Evolutionary conservation across 2,888 invertebrate species (phyloP), one percentile per base, ranked within the genome.

Genomic region (Fragum whitleyi): DNA sequence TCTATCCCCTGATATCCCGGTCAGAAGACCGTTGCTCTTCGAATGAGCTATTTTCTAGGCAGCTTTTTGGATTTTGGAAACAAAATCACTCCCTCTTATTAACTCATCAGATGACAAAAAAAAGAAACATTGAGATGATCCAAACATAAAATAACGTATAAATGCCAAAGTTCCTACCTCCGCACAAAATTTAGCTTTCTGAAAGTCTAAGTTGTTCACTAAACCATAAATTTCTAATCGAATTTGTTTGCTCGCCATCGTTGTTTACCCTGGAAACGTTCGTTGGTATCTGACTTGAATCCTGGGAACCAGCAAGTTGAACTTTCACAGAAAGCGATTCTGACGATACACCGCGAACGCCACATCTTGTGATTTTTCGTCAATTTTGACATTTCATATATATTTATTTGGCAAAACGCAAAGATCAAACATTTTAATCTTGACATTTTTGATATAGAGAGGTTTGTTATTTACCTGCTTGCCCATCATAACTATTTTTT

Each of bases 111-210:
- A n/a, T n/a, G n/a, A n/a, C n/a, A n/a, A n/a, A n/a, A n/a, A n/a
- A n/a, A n/a, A n/a, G n/a, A n/a, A n/a, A n/a, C n/a, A n/a, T n/a
- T n/a, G n/a, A n/a, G n/a, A n/a, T n/a, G n/a, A n/a, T n/a, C n/a
- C n/a, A n/a, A n/a, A n/a, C n/a, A n/a, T n/a, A n/a, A n/a, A n/a
- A n/a, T n/a, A n/a, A n/a, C n/a, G n/a, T n/a, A n/a, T n/a, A n/a
- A n/a, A n/a, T n/a, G n/a, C n/a, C n/a, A n/a, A n/a, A n/a, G n/a
- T n/a, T n/a, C n/a, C 9, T 87, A 94, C 93, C 91, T 93, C 90
- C 39, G 92, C 93, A 89, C 93, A 93, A 78, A 90, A 91, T 85
- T 89, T 87, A 36, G 93, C 90, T 77, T 90, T 87, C 26, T 92
- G 92, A 85, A 92, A 94, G 42, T 89, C 89, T 36, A 92, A 79